Conservation (phyloP, 2,113 vertebrate species). For the Buteo buteo region DNA sequence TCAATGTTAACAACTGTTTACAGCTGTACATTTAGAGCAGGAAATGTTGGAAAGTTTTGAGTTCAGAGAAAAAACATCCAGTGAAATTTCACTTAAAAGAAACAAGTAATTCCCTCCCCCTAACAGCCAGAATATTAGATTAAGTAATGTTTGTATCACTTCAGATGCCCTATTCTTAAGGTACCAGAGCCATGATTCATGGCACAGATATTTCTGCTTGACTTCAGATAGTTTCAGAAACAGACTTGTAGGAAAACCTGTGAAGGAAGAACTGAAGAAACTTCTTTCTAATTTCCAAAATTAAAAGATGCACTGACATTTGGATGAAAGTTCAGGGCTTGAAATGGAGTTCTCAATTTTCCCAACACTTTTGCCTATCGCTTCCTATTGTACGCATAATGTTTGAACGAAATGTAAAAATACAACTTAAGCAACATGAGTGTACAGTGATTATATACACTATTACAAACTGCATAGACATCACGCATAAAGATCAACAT, state of each 20-base stretch:
- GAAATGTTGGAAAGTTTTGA: not conserved
- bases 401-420: not conserved
- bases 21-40: not conserved
- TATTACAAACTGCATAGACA: not conserved
- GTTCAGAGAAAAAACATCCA: not conserved
- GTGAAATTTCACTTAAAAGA: not conserved
- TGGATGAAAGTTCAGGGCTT: not conserved
- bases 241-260: accelerated
- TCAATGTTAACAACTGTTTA: not conserved
- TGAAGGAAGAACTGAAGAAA: not conserved
- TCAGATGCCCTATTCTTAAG: not conserved
- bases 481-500: not conserved
- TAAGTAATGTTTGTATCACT: not conserved
- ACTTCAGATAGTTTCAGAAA: not conserved
- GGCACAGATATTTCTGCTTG: not conserved
- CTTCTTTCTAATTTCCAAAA: not conserved
- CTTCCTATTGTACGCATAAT: not conserved
- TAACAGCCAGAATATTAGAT: not conserved
- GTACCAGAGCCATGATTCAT: not conserved
- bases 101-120: not conserved
- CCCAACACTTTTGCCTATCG: not conserved
- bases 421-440: not conserved
- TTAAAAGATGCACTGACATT: not conserved
- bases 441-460: not conserved
- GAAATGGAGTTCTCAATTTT: not conserved